Evolutionary conservation across 1,140 invertebrate genomes (phyloP), one percentile per base, ranked within the genome.

Genomic region (Drosophila dunni): DNA sequence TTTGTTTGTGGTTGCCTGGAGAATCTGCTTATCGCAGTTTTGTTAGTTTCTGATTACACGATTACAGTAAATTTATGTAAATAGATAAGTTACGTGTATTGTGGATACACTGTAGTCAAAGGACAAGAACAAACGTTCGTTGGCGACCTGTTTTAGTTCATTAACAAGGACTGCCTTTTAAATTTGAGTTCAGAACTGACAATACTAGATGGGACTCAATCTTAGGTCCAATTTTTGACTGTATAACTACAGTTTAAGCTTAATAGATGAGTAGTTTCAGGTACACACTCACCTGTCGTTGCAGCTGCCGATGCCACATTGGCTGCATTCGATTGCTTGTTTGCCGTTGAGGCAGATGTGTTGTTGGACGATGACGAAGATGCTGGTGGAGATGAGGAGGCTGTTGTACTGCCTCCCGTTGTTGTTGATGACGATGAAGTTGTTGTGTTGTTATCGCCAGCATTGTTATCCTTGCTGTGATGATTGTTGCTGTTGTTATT

Each of bases 281-380:
- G 3, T 1, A 40, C 2, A 4, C 2, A 42, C 58, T 45, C 83
- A 90, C 78, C 78, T 83, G 88, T 73, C 78, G 83, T 79, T 57
- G 79, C 29, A 34, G 61, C 51, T 57, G 64, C 48, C 75, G 71
- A 45, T 57, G 79, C 20, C 34, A 10, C 36, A 71, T 24, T 62
- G 65, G 61, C 44, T 50, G 81, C 11, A 58, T 67, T 66, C 13
- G 69, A 53, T 51, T 79, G 86, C 50, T 64, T 76, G 17, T 53
- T 45, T 48, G 83, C 38, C 10, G 68, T 44, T 13, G 75, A 48
- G 10, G 58, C 54, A 9, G 63, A 53, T 60, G 69, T 44, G 54
- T 51, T 72, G 9, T 36, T 72, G 36, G 63, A 71, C 50, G 76
- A 48, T 50, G 36, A 62, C n/a, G 63, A 58, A 33, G 68, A 69